Evolutionary conservation across 2,797 vertebrate species (phyloP).

Genomic region (Menidia menidia): DNA sequence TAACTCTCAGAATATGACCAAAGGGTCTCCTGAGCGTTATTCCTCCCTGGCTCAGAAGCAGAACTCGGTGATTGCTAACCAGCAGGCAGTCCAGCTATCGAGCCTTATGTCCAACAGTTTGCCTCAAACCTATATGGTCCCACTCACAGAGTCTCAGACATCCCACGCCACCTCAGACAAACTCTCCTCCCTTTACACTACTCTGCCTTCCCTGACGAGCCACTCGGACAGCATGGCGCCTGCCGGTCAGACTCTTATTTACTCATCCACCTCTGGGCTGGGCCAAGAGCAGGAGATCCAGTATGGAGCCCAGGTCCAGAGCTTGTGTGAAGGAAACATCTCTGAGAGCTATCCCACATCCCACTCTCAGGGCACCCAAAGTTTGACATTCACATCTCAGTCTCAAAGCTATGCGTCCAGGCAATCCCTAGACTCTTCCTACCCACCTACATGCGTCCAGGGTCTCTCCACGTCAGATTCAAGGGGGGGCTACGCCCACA

Average conservation of each 20-base stretch:
- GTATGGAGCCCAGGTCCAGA: constrained; percentile 89
- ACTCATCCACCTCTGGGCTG: constrained; percentile 88
- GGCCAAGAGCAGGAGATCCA: constrained; percentile 86
- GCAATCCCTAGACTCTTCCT: constrained; percentile 89
- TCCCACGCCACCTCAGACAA: constrained; percentile 89
- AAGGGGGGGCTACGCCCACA: constrained; percentile 87
- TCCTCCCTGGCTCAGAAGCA: constrained; percentile 90
- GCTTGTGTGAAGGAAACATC: constrained; percentile 88
- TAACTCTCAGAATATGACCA: constrained; percentile 78
- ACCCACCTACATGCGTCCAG: constrained; percentile 86
- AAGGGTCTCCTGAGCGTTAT: constrained; percentile 87
- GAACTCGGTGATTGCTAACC: constrained; percentile 92
- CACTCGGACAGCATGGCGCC: constrained; percentile 88
- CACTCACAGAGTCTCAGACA: constrained; percentile 89
- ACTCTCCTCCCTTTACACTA: constrained; percentile 92
- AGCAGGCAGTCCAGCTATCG: constrained; percentile 92
- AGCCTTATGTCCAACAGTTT: constrained; percentile 91
- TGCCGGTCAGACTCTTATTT: constrained; percentile 88
- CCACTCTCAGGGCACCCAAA: constrained; percentile 92
- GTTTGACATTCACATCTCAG: constrained; percentile 92
- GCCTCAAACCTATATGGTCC: constrained; percentile 89
- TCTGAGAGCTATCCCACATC: constrained; percentile 91
- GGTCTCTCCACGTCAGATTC: constrained; percentile 86
- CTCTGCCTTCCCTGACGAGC: constrained; percentile 88
- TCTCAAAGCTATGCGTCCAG: constrained; percentile 91